Evolutionary conservation across 2,113 vertebrate species (phyloP), one percentile per base, ranked within the genome.

Genomic region (Odobenus rosmarus): DNA sequence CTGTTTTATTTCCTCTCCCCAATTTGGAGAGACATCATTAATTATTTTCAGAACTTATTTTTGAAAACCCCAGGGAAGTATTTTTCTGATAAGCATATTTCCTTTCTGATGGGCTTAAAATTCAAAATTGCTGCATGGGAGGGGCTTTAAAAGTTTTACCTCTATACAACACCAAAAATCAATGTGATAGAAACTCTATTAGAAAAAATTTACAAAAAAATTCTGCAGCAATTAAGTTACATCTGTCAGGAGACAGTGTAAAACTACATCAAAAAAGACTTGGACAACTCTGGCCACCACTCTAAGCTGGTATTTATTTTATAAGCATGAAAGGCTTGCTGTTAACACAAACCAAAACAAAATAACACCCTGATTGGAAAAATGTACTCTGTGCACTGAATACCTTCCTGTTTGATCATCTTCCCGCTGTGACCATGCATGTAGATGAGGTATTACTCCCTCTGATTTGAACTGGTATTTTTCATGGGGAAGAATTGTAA

Each of bases 41-140:
- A 7, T 14, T 82, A 14, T 96, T 81, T 74, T 82, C 31, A 57
- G 42, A 95, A 91, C 67, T 95, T 83, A 77, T 76, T 96, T 39
- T 39, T 93, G 51, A 86, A 36, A 57, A 89, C 9, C 1, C 39
- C 15, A 59, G 53, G 19, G 61, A 96, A 90, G 9, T 28, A 24
- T 86, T 88, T 96, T 94, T 71, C 16, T 88, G 42, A 64, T 90
- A 46, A 79, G 69, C 15, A 16, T 53, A 71, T 55, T 74, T 33
- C 4, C 2, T 80, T 95, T 90, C n/a, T 83, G 39, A 61, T 31
- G 28, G 42, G 21, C 8, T 86, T 91, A 93, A 82, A 90, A 86
- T 83, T 39, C 7, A 55, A 62, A 93, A 86, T 87, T 89, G 28
- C 28, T 89, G 15, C 23, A 31, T 61, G 31, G 81, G 31, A 88